Evolutionary conservation across 2,113 vertebrate species (phyloP).

Genomic region (Tragelaphus buxtoni): DNA sequence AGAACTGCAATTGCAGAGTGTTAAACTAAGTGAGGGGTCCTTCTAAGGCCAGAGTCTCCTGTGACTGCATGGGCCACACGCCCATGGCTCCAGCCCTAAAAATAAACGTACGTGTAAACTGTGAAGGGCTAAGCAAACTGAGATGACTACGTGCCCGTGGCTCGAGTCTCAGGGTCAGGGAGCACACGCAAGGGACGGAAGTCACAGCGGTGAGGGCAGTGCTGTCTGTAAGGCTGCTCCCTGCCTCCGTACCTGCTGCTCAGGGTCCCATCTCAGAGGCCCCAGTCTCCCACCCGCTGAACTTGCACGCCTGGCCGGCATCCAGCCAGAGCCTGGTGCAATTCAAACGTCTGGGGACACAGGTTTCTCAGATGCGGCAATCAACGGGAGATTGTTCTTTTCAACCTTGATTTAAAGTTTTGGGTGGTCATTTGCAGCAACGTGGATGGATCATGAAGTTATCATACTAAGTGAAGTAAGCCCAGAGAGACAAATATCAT

Average conservation of each 20-base stretch:
- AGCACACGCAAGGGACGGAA: rapidly evolving
- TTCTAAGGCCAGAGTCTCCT: not conserved
- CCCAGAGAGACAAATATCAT: not conserved
- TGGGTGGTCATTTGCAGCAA: not conserved
- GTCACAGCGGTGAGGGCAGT: not conserved
- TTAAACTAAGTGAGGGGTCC: not conserved
- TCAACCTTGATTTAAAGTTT: not conserved
- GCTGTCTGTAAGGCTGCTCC: rapidly evolving
- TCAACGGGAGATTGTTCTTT: not conserved
- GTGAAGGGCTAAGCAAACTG: not conserved
- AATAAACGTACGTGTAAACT: rapidly evolving
- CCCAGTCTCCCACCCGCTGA: not conserved
- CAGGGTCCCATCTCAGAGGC: not conserved
- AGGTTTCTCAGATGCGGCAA: not conserved
- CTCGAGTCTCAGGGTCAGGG: not conserved
- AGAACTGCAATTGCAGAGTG: rapidly evolving
- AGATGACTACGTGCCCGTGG: rapidly evolving
- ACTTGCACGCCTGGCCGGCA: not conserved
- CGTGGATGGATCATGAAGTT: not conserved
- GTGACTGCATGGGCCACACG: rapidly evolving
- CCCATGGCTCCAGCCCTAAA: not conserved
- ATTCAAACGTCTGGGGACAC: not conserved
- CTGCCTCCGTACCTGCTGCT: not conserved
- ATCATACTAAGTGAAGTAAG: not conserved
- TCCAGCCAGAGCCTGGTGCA: not conserved